These are phyloP conservation scores for Metallyticus violacea DNA, from an alignment of 2,888 invertebrate species.

Conservation along the genomic window DNA sequence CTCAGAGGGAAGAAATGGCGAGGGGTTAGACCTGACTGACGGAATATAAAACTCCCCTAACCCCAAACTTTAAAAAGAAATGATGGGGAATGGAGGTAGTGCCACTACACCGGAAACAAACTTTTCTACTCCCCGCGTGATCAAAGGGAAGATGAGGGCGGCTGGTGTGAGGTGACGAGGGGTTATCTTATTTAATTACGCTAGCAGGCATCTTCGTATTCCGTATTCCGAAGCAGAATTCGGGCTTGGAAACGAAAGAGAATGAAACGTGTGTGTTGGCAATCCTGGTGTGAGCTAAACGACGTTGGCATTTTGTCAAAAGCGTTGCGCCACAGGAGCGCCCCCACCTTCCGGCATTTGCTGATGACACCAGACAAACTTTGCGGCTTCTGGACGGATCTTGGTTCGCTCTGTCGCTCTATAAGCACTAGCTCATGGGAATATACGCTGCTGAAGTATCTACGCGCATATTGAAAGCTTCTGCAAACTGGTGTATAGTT, in stretches of 20 bases:
- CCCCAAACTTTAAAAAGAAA: not conserved
- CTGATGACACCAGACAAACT: not conserved
- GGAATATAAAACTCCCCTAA: not conserved
- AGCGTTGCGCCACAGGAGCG: not conserved
- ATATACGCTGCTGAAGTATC: no score
- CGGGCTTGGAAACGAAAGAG: not conserved
- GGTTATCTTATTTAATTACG: not conserved
- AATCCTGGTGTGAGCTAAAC: not conserved
- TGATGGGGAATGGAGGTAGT: not conserved
- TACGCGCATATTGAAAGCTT: no score
- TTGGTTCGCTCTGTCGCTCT: no score
- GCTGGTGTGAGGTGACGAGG: no score
- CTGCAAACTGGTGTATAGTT: no score
- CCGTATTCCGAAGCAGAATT: no score
- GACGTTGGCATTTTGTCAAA: not conserved
- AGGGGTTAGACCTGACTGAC: not conserved
- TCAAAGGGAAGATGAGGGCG: not conserved
- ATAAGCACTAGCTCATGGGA: no score
- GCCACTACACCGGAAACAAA: not conserved
- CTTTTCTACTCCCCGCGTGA: not conserved
- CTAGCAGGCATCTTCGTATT: no score
- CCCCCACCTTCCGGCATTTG: not conserved
- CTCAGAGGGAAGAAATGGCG: not conserved
- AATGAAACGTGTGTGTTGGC: not conserved
- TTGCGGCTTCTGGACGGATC: not conserved